phyloP scores from a whole-genome alignment of 2,888 invertebrate species.

The Petrophora chlorosata region DNA sequence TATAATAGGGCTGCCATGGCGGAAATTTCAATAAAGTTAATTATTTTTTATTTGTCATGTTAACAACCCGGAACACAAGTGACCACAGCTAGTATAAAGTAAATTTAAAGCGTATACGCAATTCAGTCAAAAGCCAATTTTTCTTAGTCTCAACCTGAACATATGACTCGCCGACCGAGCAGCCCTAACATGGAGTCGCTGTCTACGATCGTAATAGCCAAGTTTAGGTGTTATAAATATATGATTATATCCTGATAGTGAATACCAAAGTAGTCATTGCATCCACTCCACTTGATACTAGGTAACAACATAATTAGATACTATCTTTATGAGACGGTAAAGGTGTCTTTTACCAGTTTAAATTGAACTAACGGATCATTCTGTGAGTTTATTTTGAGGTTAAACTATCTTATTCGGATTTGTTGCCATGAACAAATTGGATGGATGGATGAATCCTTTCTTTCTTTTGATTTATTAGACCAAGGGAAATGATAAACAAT shows the following conservation, averaged over 20 bases:
- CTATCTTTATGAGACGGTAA: slow-evolving; percentile 21
- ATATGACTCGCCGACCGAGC: too few species aligned
- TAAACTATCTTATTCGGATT: slow-evolving; percentile 9
- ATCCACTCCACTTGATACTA: slow-evolving; percentile 1
- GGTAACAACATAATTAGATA: slow-evolving; percentile 25
- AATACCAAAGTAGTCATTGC: slow-evolving; percentile 1
- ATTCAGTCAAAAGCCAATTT: too few species aligned
- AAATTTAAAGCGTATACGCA: too few species aligned
- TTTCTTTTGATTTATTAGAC: too few species aligned
- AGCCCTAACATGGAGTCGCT: not conserved
- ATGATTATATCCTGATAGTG: slow-evolving; percentile 9
- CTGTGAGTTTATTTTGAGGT: slow-evolving; percentile 10
- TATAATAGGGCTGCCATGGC: too few species aligned
- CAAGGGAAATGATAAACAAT: too few species aligned
- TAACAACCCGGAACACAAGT: too few species aligned
- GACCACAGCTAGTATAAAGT: too few species aligned
- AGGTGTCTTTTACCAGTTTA: slow-evolving; percentile 7
- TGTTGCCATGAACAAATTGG: slow-evolving; percentile 10
- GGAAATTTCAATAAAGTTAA: too few species aligned
- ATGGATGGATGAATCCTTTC: too few species aligned
- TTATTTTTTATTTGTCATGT: too few species aligned
- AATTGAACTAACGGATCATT: slow-evolving; percentile 4
- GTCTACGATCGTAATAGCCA: slow-evolving; percentile 15
- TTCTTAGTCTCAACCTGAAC: too few species aligned
- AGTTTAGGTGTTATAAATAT: slow-evolving; percentile 20